phyloP scores from a whole-genome alignment of 2,797 vertebrate genomes.

The Lacerta agilis region DNA sequence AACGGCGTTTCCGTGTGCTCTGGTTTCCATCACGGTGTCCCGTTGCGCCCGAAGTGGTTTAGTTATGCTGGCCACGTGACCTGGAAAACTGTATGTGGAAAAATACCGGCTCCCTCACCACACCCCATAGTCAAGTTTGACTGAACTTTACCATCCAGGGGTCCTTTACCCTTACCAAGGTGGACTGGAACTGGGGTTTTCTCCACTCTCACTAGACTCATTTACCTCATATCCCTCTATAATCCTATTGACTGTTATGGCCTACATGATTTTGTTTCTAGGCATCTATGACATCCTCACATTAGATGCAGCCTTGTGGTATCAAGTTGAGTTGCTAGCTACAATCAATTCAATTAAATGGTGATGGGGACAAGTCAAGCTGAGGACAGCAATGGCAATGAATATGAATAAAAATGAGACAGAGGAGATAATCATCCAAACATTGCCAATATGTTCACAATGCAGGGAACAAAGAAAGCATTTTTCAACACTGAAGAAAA shows the following conservation, averaged over 20 bases:
- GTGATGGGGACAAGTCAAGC: neutral
- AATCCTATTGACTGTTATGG: neutral
- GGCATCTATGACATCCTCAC: neutral
- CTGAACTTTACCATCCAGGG: too few species aligned
- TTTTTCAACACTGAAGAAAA: neutral
- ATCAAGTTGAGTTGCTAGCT: neutral
- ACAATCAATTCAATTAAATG: neutral
- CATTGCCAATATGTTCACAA: neutral
- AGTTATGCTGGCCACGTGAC: too few species aligned
- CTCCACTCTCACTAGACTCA: neutral
- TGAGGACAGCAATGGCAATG: neutral
- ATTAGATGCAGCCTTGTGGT: neutral
- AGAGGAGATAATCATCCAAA: neutral
- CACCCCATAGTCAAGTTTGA: too few species aligned
- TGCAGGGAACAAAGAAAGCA: neutral
- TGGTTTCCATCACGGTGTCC: too few species aligned
- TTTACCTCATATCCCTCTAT: neutral
- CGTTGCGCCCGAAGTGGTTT: too few species aligned
- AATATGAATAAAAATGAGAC: neutral
- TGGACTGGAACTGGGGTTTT: neutral
- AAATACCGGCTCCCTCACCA: too few species aligned
- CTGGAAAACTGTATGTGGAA: too few species aligned
- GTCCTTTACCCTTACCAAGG: too few species aligned
- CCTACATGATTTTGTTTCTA: neutral
- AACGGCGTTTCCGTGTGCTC: too few species aligned